Evolutionary conservation across 2,888 invertebrate species (phyloP).

Genomic region (Leptopterna dolabrata): DNA sequence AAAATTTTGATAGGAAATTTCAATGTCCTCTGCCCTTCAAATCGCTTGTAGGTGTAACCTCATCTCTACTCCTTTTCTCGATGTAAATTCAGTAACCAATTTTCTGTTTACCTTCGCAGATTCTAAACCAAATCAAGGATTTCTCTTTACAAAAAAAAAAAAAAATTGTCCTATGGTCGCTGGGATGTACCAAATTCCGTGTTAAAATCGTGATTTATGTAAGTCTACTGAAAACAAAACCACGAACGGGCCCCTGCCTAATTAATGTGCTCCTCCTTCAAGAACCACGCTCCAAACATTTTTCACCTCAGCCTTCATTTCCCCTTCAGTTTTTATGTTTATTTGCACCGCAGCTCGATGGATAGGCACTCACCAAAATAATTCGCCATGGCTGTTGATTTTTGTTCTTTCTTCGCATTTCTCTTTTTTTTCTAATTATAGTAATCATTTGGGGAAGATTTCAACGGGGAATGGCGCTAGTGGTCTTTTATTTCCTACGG

Average conservation of each 20-base stretch:
- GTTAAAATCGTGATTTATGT: not conserved
- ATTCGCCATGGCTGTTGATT: not conserved
- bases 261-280: not conserved
- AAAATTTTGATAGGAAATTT: no score
- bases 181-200: not conserved
- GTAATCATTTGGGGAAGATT: conserved; percentile 30
- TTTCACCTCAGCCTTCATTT: not conserved
- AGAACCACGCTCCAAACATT: not conserved
- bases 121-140: not conserved
- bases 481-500: conserved; percentile 14
- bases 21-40: no score
- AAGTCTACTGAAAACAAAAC: not conserved
- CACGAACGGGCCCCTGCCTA: not conserved
- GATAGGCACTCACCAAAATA: not conserved
- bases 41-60: no score
- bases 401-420: not conserved
- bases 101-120: no score
- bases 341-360: not conserved
- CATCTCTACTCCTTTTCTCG: no score
- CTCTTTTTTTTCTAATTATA: conserved; percentile 39
- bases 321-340: not conserved
- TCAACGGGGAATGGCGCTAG: not conserved
- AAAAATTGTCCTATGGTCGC: not conserved
- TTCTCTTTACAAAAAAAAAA: not conserved
- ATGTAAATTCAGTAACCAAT: no score